Base-by-base conservation (phyloP, 2,888 invertebrate genomes). In the Drosophila koepferae region DNA sequence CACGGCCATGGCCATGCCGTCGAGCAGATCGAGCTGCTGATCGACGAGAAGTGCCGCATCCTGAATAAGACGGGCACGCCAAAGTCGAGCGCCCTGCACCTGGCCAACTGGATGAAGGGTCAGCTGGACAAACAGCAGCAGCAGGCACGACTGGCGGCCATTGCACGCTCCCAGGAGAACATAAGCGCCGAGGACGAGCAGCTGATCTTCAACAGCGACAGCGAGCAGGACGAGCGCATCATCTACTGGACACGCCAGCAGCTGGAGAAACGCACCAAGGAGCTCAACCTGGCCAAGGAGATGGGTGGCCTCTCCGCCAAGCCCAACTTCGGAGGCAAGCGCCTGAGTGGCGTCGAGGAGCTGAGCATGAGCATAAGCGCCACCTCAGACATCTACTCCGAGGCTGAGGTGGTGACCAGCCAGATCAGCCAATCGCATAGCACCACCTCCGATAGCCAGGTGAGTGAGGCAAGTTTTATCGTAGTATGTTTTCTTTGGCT, bases 61-160 rank as follows among this genome's bases (percentile, higher is more conserved):
- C 92, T 95, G 72, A 95, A 95, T 77, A 95, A 95, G 91, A 94
- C 94, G 58, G 95, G 95, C 56, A 94, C 94, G 44, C 95, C 95
- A 85, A 95, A 95, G 91, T 96, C 96, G 18, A 96, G 96, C 64
- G 96, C 96, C 1, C 92, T 96, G 56, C 96, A 96, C 85, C 93
- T 97, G 77, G 96, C 96, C 77, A 95, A 96, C 86, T 97, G 97
- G 97, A 96, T 97, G 96, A 96, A 96, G 68, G 96, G 96, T 6
- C 95, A 96, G 72, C 94, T 96, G 58, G 96, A 96, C 77, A 94
- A 94, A 51, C 95, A 95, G 55, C 94, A 95, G 76, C 92, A 93
- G 58, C 92, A 93, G 79, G 93, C 92, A 0, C 91, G 91, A 3
- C 69, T 93, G 63, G 90, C 91, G 20, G 92, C 92, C 5, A 82